These are phyloP conservation scores for Platorchestia sp. DNA, from an alignment of 1,140 invertebrate species.

Conservation along the genomic window DNA sequence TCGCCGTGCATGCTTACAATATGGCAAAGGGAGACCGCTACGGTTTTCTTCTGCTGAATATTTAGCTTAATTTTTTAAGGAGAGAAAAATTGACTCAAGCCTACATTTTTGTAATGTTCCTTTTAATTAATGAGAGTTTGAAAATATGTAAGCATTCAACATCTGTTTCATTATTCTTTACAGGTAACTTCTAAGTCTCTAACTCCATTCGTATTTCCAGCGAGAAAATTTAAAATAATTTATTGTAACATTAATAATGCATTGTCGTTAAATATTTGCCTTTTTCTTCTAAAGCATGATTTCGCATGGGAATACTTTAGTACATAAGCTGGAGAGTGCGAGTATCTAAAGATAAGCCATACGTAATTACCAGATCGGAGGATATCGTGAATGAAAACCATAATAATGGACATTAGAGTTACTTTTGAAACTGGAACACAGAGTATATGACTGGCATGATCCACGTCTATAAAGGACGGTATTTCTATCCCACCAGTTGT, in stretches of 20 bases:
- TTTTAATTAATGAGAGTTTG: no score
- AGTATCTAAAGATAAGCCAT: not conserved
- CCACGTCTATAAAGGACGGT: not conserved
- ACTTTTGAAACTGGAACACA: not conserved
- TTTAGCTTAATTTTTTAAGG: no score
- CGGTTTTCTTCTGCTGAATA: not conserved
- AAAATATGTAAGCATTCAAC: no score
- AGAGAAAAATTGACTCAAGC: no score
- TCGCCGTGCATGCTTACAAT: not conserved
- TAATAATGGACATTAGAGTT: not conserved
- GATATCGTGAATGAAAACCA: not conserved
- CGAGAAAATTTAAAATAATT: not conserved
- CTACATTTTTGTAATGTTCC: no score
- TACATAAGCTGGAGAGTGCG: not conserved
- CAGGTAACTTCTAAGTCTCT: not conserved
- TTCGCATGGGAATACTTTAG: no score
- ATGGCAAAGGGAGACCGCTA: not conserved
- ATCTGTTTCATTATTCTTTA: no score
- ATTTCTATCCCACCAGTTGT: not conserved
- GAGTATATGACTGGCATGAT: not conserved
- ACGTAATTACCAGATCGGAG: not conserved
- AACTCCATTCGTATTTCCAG: not conserved
- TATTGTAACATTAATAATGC: not conserved
- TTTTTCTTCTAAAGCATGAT: no score
- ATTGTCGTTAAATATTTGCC: not conserved